Base-by-base conservation (phyloP, 53 echinoderm and acorn worm species). In the Echinometra lucunter region DNA sequence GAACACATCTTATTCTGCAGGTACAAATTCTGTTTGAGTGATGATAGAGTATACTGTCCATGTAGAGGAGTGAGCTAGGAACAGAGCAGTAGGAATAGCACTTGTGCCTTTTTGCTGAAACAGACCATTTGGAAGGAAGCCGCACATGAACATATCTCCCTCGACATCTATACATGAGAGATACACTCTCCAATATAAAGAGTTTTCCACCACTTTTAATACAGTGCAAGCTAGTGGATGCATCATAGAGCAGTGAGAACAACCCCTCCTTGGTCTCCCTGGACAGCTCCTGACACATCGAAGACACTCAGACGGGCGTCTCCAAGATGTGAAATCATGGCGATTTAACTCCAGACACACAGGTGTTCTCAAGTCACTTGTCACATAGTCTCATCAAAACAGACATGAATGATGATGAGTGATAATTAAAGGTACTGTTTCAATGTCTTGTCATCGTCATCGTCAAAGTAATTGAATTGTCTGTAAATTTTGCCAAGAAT, bases 281-380 rank as follows among this genome's bases (percentile, higher is more conserved):
- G 81, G 81, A 81, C 81, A 81, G 81, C 42, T 44, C 44, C 38
- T 81, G 81, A 81, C 81, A 81, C 81, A 81, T 81, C 40, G 23
- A 81, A 42, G 81, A 81, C 81, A 81, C 81, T 21, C 19, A 44
- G 44, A 81, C 81, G 1, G 44, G 44, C 21, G 81, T 81, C 81
- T 81, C 44, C 81, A 81, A 81, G 81, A 81, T 81, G 81, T 42
- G 44, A 42, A 83, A 83, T 83, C 83, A 83, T 45, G 83, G 83
- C 83, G n/a, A 83, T 45, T 83, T 83, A 83, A 44, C 83, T 83
- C 83, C 83, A 83, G 83, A 83, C 83, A 83, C 83, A 83, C 83
- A 83, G 83, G 83, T 83, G 83, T 83, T 0, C 83, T 44, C 44
- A 7, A 44, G 47, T 83, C 83, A 83, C 47, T 83, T 44, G 25